Conservation (phyloP, 1,140 invertebrate species). For the Colletes gigas region DNA sequence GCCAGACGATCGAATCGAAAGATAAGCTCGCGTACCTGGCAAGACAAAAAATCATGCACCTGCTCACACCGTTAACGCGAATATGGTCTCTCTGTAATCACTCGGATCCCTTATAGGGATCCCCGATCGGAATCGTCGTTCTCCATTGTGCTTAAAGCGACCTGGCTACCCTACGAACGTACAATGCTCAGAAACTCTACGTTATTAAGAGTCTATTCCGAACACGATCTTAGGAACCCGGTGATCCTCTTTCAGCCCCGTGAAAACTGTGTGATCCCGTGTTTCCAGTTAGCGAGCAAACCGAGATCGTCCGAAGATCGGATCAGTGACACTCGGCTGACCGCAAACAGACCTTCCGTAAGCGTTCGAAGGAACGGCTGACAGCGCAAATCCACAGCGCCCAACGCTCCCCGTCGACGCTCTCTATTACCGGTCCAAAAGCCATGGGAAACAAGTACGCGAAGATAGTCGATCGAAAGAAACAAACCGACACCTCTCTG, state of each 20-base stretch:
- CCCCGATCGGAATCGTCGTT: too few relatives aligned
- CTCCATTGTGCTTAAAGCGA: not conserved
- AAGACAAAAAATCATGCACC: not conserved
- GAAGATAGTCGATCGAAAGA: not conserved
- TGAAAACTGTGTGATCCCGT: not conserved
- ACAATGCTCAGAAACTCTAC: not conserved
- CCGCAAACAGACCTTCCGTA: not conserved
- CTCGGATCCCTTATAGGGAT: not conserved
- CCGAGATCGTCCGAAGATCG: not conserved
- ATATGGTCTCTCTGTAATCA: not conserved
- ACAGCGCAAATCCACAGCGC: too few relatives aligned
- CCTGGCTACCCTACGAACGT: too few relatives aligned
- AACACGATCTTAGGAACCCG: not conserved
- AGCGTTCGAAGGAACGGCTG: too few relatives aligned
- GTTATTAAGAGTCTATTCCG: not conserved
- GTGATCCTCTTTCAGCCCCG: too few relatives aligned
- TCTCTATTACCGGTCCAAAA: not conserved
- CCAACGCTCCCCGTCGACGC: not conserved
- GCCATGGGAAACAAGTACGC: not conserved
- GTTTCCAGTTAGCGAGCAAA: not conserved
- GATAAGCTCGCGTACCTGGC: not conserved
- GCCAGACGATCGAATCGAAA: not conserved
- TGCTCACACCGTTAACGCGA: not conserved
- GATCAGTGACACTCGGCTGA: conserved; percentile 4
- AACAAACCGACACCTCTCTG: not conserved